Evolutionary conservation across 1,140 invertebrate genomes (phyloP), one percentile per base, ranked within the genome.

Genomic region (Bombyx mori): DNA sequence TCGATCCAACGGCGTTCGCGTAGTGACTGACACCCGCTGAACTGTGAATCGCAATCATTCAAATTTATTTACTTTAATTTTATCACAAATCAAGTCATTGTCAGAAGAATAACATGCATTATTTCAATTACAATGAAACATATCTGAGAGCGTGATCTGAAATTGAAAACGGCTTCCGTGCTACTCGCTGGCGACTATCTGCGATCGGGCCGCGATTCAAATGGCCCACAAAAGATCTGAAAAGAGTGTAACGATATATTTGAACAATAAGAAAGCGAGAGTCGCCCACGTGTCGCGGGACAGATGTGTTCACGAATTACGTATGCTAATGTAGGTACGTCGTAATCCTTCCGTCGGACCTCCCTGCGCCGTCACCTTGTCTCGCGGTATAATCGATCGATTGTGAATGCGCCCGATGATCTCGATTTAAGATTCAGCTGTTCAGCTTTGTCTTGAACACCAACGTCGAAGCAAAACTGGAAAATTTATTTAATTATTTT

Each of bases 341-440:
- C 65, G 71, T 73, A 76, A 76, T 76, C 73, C 73, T 74, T 76
- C 69, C 72, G 72, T 66, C 63, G 74, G 71, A 70, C 71, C 71
- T 74, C 73, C 71, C 69, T 64, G 63, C 56, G 61, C 18, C 62
- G 62, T 66, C 68, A 69, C 61, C 63, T 65, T 68, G 60, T 67
- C 66, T 66, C 70, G 54, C 53, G 56, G 68, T 53, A 73, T 72
- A 77, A 82, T 80, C 77, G 71, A 79, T 82, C 69, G 72, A 77
- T 74, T 77, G 65, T 68, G 61, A 68, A 73, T 70, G 68, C 68
- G 65, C 43, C 50, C 56, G 60, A 61, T 58, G 56, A 58, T 63
- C 62, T 66, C 26, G 12, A 22, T 8, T 26, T 46, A 43, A 35
- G 53, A 44, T 54, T 44, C 43, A 44, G 45, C 45, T 45, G 58